Evolutionary conservation across 1,140 invertebrate species (phyloP).

Genomic region (Piezodorus guildinii): DNA sequence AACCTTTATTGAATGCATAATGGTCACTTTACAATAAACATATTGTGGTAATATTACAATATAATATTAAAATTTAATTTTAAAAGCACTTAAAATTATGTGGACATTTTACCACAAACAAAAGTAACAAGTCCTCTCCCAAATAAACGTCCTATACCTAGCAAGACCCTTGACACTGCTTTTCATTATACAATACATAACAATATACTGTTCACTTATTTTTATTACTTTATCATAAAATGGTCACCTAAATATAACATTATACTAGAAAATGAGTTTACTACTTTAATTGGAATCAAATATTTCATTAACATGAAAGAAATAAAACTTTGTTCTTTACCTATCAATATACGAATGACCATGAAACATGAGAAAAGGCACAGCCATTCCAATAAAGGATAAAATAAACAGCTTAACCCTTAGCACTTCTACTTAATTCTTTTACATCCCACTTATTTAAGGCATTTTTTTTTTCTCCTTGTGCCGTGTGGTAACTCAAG

Average conservation of each 20-base stretch:
- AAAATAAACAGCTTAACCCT: background rate
- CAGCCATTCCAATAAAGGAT: slow-evolving; percentile 6
- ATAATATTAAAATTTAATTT: slow-evolving; percentile 18
- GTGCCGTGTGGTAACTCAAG: no score
- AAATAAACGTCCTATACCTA: background rate
- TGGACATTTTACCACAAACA: slow-evolving; percentile 12
- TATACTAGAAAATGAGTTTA: slow-evolving; percentile 9
- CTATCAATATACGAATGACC: background rate
- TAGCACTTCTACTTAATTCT: no score
- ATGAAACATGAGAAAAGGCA: slow-evolving; percentile 4
- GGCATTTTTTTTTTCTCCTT: no score
- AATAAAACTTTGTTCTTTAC: background rate
- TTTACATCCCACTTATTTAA: no score
- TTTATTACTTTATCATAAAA: slow-evolving; percentile 1
- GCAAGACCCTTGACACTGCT: background rate
- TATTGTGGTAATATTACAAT: slow-evolving; percentile 22
- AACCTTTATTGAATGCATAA: slow-evolving; percentile 30
- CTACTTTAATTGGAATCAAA: background rate
- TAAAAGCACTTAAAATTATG: slow-evolving; percentile 27
- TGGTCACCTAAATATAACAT: background rate
- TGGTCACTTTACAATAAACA: slow-evolving; percentile 26
- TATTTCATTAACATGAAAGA: background rate
- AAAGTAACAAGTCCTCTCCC: slow-evolving; percentile 6
- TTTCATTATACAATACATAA: slow-evolving; percentile 5
- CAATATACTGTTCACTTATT: background rate